A percentile compares a stretch with the other conserved stretches of the same genome.
These are phyloP conservation scores for Furcula furcula DNA, from an alignment of 2,888 invertebrate genomes.

Conservation along the genomic window DNA sequence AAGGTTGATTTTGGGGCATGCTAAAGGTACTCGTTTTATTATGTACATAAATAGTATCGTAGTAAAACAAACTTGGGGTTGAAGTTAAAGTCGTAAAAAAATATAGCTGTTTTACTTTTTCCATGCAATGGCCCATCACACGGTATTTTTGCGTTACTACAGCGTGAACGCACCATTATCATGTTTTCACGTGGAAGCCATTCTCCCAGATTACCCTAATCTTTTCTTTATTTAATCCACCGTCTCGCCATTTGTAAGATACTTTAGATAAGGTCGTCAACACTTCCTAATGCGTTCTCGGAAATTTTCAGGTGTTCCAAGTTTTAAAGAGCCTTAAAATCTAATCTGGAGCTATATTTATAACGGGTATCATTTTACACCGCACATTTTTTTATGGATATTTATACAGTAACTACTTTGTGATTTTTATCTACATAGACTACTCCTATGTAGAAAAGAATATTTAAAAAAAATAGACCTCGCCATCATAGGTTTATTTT, in stretches of 20 bases:
- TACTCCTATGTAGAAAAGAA: too few relatives aligned
- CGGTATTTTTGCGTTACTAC: conserved; percentile 1
- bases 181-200: conserved; percentile 10
- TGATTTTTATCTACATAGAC: too few relatives aligned
- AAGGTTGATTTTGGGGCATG: too few relatives aligned
- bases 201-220: conserved; percentile 16
- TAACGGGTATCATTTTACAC: not conserved
- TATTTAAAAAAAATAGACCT: too few relatives aligned
- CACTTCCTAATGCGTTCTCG: conserved; percentile 9
- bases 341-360: conserved; percentile 2
- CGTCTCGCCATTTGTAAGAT: conserved; percentile 16
- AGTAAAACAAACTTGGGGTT: too few relatives aligned
- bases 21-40: too few relatives aligned
- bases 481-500: too few relatives aligned
- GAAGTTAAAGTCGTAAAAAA: conserved; percentile 10
- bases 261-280: conserved; percentile 26
- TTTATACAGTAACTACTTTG: not conserved
- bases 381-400: too few relatives aligned
- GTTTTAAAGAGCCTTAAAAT: too few relatives aligned
- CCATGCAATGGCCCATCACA: not conserved
- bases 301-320: conserved; percentile 9
- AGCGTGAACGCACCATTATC: conserved; percentile 8
- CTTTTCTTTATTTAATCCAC: conserved; percentile 23
- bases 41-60: too few relatives aligned
- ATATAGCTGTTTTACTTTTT: conserved; percentile 5